These are phyloP conservation scores for Serinus canaria DNA, from an alignment of 2,113 vertebrate genomes.

Conservation along the genomic window DNA sequence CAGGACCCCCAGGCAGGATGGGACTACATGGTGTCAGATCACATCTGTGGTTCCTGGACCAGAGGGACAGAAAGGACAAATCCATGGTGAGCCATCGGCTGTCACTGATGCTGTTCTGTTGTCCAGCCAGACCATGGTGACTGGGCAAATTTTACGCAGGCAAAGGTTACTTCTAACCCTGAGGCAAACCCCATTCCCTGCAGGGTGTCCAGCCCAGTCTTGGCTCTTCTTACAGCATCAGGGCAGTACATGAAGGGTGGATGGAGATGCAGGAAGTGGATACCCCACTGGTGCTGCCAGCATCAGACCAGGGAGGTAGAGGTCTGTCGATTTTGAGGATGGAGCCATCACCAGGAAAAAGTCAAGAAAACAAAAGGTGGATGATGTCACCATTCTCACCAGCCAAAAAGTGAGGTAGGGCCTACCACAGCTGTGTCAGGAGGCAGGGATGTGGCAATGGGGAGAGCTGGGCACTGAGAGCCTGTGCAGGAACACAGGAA, in stretches of 20 bases:
- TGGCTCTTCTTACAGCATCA: not conserved
- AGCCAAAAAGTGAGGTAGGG: not conserved
- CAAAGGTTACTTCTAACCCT: not conserved
- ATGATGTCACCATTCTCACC: not conserved
- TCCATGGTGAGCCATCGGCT: fast-evolving
- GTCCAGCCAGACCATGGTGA: fast-evolving
- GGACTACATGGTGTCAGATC: not conserved
- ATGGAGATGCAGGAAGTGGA: not conserved
- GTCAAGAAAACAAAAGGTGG: not conserved
- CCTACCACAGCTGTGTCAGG: not conserved
- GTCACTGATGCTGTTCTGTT: not conserved
- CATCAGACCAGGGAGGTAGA: not conserved
- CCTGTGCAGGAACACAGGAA: not conserved
- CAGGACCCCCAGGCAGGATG: not conserved
- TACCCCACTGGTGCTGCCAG: not conserved
- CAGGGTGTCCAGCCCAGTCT: not conserved
- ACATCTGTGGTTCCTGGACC: not conserved
- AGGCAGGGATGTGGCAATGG: not conserved
- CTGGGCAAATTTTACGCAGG: not conserved
- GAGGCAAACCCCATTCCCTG: not conserved
- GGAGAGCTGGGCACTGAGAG: not conserved
- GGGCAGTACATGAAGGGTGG: not conserved
- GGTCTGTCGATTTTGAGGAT: fast-evolving
- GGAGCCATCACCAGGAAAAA: not conserved
- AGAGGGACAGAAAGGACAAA: not conserved